Evolutionary conservation across 1,140 invertebrate species (phyloP).

Genomic region (Orius laevigatus): DNA sequence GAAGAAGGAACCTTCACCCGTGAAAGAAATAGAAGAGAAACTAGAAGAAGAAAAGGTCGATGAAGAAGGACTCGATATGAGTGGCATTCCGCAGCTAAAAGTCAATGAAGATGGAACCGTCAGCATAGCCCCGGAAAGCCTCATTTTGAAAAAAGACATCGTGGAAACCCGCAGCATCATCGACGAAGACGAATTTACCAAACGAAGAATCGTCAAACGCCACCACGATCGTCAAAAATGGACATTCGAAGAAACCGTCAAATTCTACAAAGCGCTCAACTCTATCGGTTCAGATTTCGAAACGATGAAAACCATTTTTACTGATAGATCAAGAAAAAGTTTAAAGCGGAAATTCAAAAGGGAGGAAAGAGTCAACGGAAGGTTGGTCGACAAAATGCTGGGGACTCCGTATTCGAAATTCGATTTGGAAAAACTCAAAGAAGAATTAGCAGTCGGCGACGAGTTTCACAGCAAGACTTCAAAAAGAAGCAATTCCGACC

Average conservation of each 20-base stretch:
- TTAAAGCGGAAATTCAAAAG: slow-evolving; percentile 62
- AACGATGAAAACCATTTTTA: slow-evolving; percentile 66
- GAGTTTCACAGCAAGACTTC: too few species aligned
- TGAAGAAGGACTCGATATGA: neutral
- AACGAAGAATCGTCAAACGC: neutral
- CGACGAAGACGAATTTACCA: neutral
- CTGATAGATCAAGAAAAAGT: slow-evolving; percentile 53
- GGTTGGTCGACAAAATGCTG: too few species aligned
- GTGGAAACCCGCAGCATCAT: neutral
- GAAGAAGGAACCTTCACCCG: too few species aligned
- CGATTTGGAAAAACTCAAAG: too few species aligned
- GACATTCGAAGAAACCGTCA: slow-evolving; percentile 46
- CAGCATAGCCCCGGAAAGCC: slow-evolving; percentile 70
- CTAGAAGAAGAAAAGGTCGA: neutral
- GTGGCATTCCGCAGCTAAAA: slow-evolving; percentile 54
- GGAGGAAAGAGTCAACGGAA: slow-evolving; percentile 33
- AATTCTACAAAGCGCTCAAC: slow-evolving; percentile 73
- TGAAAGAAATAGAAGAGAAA: too few species aligned
- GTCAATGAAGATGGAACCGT: slow-evolving; percentile 73
- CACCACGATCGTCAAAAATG: neutral
- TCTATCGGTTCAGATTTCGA: slow-evolving; percentile 78
- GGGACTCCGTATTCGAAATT: too few species aligned
- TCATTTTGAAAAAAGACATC: slow-evolving; percentile 30
- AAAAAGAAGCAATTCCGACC: too few species aligned
- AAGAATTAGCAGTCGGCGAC: too few species aligned